Evolutionary conservation across 2,888 invertebrate species (phyloP).

Genomic region (Caenorhabditis zanzibari): DNA sequence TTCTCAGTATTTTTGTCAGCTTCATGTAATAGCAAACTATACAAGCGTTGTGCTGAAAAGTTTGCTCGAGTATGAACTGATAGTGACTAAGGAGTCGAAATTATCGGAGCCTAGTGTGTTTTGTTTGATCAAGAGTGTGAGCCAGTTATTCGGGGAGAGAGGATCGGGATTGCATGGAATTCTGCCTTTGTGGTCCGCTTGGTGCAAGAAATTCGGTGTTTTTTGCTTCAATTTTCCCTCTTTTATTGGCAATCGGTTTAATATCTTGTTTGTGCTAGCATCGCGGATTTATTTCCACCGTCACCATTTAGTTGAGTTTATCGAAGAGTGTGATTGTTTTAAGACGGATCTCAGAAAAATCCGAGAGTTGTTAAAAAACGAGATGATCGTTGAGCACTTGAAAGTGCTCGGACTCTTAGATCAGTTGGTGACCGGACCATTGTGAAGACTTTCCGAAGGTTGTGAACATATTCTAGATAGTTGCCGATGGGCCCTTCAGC

Average conservation of each 20-base stretch:
- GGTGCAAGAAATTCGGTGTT: not conserved
- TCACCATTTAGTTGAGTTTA: slow-evolving; percentile 11
- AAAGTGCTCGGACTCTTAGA: slow-evolving; percentile 18
- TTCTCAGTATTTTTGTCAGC: slow-evolving; percentile 31
- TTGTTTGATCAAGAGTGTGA: not conserved
- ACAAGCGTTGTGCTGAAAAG: slow-evolving; percentile 16
- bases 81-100: not conserved
- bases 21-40: slow-evolving; percentile 33
- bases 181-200: not conserved
- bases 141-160: slow-evolving; percentile 20
- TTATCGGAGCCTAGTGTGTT: not conserved
- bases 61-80: slow-evolving; percentile 23
- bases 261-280: slow-evolving; percentile 23
- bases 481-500: slow-evolving; percentile 15
- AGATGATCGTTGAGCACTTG: slow-evolving; percentile 10
- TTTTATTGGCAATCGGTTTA: slow-evolving; percentile 25
- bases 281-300: slow-evolving; percentile 32
- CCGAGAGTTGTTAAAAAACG: not conserved
- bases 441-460: slow-evolving; percentile 24
- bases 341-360: slow-evolving; percentile 3
- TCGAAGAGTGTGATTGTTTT: not conserved
- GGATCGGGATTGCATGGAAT: slow-evolving; percentile 23
- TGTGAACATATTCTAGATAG: slow-evolving; percentile 28
- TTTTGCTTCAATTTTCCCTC: not conserved
- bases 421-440: slow-evolving; percentile 30